Evolutionary conservation across 2,797 vertebrate genomes (phyloP), one percentile per base, ranked within the genome.

Genomic region (Sebastiscus tertius): DNA sequence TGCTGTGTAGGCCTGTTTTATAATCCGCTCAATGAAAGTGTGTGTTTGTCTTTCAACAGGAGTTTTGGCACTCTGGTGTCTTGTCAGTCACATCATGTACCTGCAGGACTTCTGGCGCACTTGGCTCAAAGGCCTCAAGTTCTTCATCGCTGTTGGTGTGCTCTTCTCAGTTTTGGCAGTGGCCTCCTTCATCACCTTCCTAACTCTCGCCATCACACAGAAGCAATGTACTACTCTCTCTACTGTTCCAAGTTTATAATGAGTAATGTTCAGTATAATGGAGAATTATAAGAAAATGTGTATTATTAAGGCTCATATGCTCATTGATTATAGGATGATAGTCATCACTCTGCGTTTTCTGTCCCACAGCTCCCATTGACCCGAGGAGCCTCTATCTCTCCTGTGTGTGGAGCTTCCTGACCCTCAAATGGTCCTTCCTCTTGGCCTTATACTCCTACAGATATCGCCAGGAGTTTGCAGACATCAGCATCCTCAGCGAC

Each of bases 401-500:
- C 1, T 95, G 95, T 0, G 95, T 99, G 61, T 99, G 97, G 98
- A 98, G 97, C 79, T 97, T 98, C 95, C 89, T 99, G 76, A 96
- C 97, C 11, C 91, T 98, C 61, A 99, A 99, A 73, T 99, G 98
- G 98, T 95, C 97, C 64, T 97, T 96, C 85, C 96, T 99, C 76
- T 95, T 99, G 69, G 93, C 96, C 66, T 87, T 97, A 10, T 98
- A 97, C 20, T 96, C 98, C 0, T 92, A 96, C 87, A 96, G 97
- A n/a, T 99, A 99, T 94, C 95, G 96, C 24, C 96, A 96, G 6
- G 98, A 99, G 93, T 99, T 99, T 31, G 98, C 98, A 0, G 98
- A 99, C 94, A 98, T 99, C 96, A 98, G 98, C 90, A 99, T 99
- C 95, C 98, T 99, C 85, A 98, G 98, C 64, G 98, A 99, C 90